phyloP scores from a whole-genome alignment of 2,113 vertebrate species.

The Colius striatus region DNA sequence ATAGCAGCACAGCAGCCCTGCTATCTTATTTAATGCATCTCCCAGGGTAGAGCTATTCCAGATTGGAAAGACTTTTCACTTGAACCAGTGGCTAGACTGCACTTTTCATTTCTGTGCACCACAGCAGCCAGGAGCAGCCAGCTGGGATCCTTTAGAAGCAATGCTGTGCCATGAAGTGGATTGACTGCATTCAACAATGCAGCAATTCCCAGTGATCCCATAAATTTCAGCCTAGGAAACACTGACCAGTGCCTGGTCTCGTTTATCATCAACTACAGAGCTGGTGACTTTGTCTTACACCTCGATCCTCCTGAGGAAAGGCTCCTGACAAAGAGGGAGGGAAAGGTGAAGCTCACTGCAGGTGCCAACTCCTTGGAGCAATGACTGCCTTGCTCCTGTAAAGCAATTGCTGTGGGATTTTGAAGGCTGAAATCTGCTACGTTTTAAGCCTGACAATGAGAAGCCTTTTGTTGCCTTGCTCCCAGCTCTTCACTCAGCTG shows the following conservation, averaged over 20 bases:
- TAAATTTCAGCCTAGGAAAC: constrained; percentile 11
- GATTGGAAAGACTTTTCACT: constrained; percentile 52
- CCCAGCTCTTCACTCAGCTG: background rate
- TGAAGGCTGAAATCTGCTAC: background rate
- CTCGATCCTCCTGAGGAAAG: background rate
- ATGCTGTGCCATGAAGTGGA: constrained; percentile 8
- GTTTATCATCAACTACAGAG: background rate
- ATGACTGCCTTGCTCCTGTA: background rate
- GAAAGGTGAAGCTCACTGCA: background rate
- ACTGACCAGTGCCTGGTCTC: background rate
- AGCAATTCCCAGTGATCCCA: background rate
- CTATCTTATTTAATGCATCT: background rate
- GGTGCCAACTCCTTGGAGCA: fast-evolving
- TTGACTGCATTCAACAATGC: background rate
- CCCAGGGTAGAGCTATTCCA: constrained; percentile 46
- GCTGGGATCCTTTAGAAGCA: constrained; percentile 46
- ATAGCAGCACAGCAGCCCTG: background rate
- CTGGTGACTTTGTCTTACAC: background rate
- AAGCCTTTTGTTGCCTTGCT: background rate
- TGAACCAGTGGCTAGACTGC: constrained; percentile 14
- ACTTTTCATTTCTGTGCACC: background rate
- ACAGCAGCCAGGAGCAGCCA: background rate
- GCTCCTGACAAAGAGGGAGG: background rate
- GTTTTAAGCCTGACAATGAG: background rate
- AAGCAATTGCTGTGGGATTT: background rate